Evolutionary conservation across 2,113 vertebrate genomes (phyloP).

Genomic region (Sceloporus tristichus): DNA sequence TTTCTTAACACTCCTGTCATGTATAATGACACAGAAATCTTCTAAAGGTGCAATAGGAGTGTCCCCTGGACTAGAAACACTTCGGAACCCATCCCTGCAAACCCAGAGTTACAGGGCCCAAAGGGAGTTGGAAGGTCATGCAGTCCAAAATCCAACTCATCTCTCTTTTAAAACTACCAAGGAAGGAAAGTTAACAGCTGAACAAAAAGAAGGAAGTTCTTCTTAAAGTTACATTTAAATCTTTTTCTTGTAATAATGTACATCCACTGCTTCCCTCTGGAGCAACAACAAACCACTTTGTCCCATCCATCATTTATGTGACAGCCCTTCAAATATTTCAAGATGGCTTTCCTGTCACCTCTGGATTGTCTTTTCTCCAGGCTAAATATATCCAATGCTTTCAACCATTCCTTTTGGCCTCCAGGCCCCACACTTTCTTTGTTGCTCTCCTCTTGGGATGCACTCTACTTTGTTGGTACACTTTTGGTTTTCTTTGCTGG

Average conservation of each 20-base stretch:
- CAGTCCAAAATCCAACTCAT: not conserved
- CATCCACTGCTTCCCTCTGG: not conserved
- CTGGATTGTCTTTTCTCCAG: not conserved
- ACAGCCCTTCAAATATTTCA: slow-evolving; percentile 6
- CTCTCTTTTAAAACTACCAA: not conserved
- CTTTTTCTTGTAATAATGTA: not conserved
- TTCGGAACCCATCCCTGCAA: not conserved
- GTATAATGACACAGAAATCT: not conserved
- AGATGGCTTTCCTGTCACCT: not conserved
- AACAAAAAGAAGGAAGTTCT: not conserved
- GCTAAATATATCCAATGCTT: not conserved
- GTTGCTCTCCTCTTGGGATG: not conserved
- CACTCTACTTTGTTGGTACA: not conserved
- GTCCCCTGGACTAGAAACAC: too few species aligned
- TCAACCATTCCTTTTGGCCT: not conserved
- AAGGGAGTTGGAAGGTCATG: not conserved
- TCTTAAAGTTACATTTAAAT: not conserved
- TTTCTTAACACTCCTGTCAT: not conserved
- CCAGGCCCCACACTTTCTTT: not conserved
- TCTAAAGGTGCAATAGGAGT: not conserved
- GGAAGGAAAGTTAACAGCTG: not conserved
- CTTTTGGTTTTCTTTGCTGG: not conserved
- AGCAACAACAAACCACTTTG: not conserved
- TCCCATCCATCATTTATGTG: not conserved
- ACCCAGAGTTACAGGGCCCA: not conserved